Evolutionary conservation across 2,888 invertebrate genomes (phyloP), one percentile per base, ranked within the genome.

Genomic region (Platycheirus albimanus): DNA sequence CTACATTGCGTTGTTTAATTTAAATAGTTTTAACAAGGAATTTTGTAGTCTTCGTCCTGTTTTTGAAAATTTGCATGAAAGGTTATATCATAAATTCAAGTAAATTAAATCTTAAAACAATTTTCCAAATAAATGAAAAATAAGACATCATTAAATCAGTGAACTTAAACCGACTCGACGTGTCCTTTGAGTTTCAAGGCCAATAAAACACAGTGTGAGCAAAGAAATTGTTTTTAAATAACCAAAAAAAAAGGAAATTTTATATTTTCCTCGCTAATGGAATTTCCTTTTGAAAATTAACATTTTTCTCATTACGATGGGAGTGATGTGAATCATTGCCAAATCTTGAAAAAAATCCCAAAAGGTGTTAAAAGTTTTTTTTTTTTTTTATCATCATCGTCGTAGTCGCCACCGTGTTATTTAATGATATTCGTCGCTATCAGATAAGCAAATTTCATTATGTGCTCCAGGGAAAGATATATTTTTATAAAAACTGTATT

Each of bases 221-320:
- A n/a, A n/a, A n/a, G n/a, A n/a, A n/a, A n/a, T n/a, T n/a, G n/a
- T n/a, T n/a, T n/a, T n/a, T n/a, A n/a, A n/a, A n/a, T n/a, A n/a
- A 41, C 19, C 28, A 43, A 58, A 8, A 30, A 51, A 51, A 7
- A 43, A 28, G 1, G 10, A 3, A 45, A 45, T 38, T 61, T 45
- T 58, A 41, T n/a, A 56, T 54, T 36, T 69, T 52, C 52, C 17
- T 47, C 13, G 47, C 56, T 51, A 71, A 78, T 71, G 51, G 58
- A 71, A 78, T 78, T 78, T 78, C 77, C 77, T 71, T 58, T 15
- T 41, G 58, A 70, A 78, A 78, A 71, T 78, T 78, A 61, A 71
- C 56, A 58, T 71, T 78, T 71, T 58, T 58, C 58, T 78, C 71
- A 78, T 78, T 78, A 71, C 58, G 24, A 38, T 56, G 43, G 30